Conservation (phyloP, 2,113 vertebrate genomes). For the Myxocyprinus asiaticus region DNA sequence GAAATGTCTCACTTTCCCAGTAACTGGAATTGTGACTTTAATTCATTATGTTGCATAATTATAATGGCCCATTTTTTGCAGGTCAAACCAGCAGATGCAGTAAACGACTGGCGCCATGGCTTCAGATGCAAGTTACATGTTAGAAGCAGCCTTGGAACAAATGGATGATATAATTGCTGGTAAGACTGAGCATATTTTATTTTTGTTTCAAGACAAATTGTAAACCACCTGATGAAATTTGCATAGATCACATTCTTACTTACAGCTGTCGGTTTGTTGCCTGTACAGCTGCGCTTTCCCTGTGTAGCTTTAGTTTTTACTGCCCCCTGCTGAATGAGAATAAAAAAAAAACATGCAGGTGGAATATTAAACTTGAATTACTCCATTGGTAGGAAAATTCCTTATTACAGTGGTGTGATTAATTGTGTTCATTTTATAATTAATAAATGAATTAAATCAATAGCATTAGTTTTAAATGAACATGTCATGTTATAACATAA, state of each 20-base stretch:
- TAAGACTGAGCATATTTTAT: conserved; percentile 55
- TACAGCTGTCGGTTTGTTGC: too few species aligned
- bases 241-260: neutral
- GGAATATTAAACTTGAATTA: too few species aligned
- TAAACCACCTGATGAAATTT: neutral
- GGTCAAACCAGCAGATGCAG: conserved; percentile 57
- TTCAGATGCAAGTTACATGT: conserved; percentile 91
- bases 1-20: conserved; percentile 1
- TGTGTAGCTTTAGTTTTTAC: too few species aligned
- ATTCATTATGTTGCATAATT: neutral
- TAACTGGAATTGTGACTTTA: conserved; percentile 8
- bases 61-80: conserved; percentile 17
- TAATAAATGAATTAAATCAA: too few species aligned
- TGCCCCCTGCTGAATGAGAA: too few species aligned
- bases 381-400: too few species aligned
- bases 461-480: too few species aligned
- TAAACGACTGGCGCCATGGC: conserved; percentile 75
- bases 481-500: too few species aligned
- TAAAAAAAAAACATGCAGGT: too few species aligned
- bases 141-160: conserved; percentile 94
- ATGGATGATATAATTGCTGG: conserved; percentile 98
- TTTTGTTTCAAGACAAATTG: neutral
- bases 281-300: too few species aligned
- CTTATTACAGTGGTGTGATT: too few species aligned
- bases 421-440: too few species aligned